A percentile compares a stretch with the other conserved stretches of the same genome.
phyloP scores from a whole-genome alignment of 1,140 invertebrate species.

The Orussus abietinus region DNA sequence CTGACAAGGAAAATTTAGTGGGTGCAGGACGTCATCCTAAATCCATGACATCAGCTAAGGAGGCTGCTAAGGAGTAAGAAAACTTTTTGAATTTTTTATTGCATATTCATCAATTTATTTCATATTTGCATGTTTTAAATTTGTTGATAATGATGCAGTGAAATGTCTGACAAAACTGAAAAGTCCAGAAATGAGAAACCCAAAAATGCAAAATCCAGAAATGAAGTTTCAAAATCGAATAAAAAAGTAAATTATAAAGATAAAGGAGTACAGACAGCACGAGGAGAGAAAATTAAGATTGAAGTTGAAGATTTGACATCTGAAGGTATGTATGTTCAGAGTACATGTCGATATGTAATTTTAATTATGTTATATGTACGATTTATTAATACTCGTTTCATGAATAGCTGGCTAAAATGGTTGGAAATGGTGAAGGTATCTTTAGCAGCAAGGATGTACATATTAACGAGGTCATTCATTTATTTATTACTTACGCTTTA shows the following conservation, averaged over 20 bases:
- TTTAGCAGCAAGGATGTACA: no score
- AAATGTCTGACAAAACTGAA: conserved; percentile 25
- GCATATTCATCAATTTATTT: conserved; percentile 1
- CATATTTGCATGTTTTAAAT: conserved; percentile 6
- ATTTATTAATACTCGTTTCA: no score
- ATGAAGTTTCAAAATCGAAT: conserved; percentile 22
- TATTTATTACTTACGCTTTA: background rate
- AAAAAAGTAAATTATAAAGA: conserved; percentile 48
- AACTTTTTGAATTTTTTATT: conserved; percentile 11
- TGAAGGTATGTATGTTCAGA: conserved; percentile 45
- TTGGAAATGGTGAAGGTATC: no score
- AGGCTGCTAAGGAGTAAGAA: conserved; percentile 36
- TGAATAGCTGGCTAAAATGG: no score
- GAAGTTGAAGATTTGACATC: conserved; percentile 61
- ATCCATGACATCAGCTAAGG: conserved; percentile 27
- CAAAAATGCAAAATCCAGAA: conserved; percentile 24
- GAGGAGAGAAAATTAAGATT: conserved; percentile 51
- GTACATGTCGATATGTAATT: no score
- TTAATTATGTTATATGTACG: no score
- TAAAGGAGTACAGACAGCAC: conserved; percentile 54
- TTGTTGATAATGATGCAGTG: conserved; percentile 22
- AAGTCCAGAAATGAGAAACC: conserved; percentile 18
- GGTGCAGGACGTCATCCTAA: conserved; percentile 47
- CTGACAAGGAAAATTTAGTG: conserved; percentile 64
- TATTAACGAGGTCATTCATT: no score